Percentiles rank a stretch among this genome's conserved stretches.
phyloP scores from a whole-genome alignment of 1,140 invertebrate species.

The Drosophila seguyi region DNA sequence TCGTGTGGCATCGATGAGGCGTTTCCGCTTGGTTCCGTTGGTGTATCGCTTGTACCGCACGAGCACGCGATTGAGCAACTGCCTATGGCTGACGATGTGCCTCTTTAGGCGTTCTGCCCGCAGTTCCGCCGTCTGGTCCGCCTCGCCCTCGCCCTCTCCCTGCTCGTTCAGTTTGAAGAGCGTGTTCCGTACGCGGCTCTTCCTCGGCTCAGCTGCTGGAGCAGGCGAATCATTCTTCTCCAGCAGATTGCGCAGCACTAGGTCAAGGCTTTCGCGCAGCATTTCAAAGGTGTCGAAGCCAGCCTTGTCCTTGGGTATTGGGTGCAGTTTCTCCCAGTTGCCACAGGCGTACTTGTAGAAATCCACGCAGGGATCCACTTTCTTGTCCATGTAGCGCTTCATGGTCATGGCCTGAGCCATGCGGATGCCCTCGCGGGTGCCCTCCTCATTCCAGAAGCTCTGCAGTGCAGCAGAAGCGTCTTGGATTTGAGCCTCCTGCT shows the following conservation, averaged over 20 bases:
- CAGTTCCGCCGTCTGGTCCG: constrained; percentile 49
- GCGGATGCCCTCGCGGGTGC: constrained; percentile 85
- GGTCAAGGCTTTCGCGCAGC: constrained; percentile 91
- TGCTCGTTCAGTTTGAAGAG: constrained; percentile 61
- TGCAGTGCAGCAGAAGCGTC: constrained; percentile 68
- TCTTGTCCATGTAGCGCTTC: constrained; percentile 91
- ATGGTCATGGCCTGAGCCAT: constrained; percentile 88
- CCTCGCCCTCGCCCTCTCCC: constrained; percentile 35
- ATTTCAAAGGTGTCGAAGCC: constrained; percentile 94
- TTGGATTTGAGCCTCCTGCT: constrained; percentile 8
- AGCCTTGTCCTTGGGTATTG: constrained; percentile 93
- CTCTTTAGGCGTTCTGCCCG: constrained; percentile 42
- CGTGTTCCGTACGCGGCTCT: constrained; percentile 46
- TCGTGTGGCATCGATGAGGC: constrained; percentile 46
- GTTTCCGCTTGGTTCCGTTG: constrained; percentile 57
- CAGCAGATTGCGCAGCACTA: constrained; percentile 89
- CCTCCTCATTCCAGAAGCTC: constrained; percentile 86
- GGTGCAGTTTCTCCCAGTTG: constrained; percentile 93
- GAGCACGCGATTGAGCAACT: constrained; percentile 61
- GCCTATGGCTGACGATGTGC: constrained; percentile 64
- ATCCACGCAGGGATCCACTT: constrained; percentile 93
- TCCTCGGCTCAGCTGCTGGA: constrained; percentile 29
- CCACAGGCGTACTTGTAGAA: constrained; percentile 97
- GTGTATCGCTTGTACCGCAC: constrained; percentile 69
- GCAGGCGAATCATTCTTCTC: constrained; percentile 68